Evolutionary conservation across 2,113 vertebrate genomes (phyloP), one percentile per base, ranked within the genome.

Genomic region (Progne subis): DNA sequence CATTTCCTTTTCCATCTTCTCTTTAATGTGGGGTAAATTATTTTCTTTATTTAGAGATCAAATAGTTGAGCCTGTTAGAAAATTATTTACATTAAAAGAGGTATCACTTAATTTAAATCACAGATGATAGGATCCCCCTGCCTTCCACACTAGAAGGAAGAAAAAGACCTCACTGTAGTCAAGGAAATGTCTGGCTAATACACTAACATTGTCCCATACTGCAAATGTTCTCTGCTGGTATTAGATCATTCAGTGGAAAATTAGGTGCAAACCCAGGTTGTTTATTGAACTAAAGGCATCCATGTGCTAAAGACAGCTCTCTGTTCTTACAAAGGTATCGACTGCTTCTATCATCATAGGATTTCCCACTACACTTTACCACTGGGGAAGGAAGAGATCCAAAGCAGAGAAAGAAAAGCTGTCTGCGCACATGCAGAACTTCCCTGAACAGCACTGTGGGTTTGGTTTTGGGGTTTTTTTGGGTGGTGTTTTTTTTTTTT

Each of bases 211-310:
- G 82, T 88, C 74, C 78, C 37, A 52, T 24, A 61, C 34, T 88
- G 85, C 47, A 88, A 71, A 88, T 19, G 60, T 88, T 95, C 76
- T 92, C 93, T 91, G 82, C 75, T 95, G 63, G 68, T 69, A 81
- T 96, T 81, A 92, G 71, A 80, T 52, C 47, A 75, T 74, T 90
- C 59, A 70, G 60, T 77, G 34, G 82, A 93, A 96, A 94, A 93
- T 93, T 82, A 94, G 84, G 92, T 87, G 84, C 92, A 93, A 90
- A 57, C 76, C 82, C 83, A 67, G 41, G 79, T 91, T 96, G 91
- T 91, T 97, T 97, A 91, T 95, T 95, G 96, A 95, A 90, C 85
- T 88, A 93, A 96, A 94, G 89, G 81, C 93, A 87, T 28, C 82
- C 57, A 72, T 86, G 82, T 67, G 75, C 52, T 86, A 86, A 93